These are phyloP conservation scores for Chaetorhynchus papuensis DNA, from an alignment of 2,113 vertebrate species.

Conservation along the genomic window DNA sequence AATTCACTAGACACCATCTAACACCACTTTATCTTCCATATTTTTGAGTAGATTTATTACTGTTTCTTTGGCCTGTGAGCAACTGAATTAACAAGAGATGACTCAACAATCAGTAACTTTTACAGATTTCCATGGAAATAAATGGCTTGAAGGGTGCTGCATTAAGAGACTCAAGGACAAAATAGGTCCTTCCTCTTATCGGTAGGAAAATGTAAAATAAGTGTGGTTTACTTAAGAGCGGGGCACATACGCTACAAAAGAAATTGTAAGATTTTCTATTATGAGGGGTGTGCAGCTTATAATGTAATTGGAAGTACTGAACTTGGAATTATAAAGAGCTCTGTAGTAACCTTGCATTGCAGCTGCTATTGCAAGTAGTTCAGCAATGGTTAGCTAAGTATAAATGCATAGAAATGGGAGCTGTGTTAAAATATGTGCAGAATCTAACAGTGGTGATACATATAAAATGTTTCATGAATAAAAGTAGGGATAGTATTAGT, in stretches of 20 bases:
- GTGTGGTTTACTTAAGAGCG: neutral
- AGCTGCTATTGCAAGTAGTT: neutral
- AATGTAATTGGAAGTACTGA: neutral
- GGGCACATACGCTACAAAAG: neutral
- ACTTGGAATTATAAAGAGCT: neutral
- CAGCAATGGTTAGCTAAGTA: neutral
- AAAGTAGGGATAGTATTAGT: neutral
- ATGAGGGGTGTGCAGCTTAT: neutral
- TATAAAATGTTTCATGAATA: neutral
- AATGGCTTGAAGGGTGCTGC: neutral
- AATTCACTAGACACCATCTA: neutral
- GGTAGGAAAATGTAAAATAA: neutral
- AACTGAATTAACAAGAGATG: constrained; percentile 14
- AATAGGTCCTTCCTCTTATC: neutral
- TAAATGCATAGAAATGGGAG: neutral
- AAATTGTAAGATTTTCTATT: neutral
- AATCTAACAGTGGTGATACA: neutral
- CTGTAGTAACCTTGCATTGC: neutral
- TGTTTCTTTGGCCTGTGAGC: neutral
- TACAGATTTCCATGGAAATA: neutral
- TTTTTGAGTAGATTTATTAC: constrained; percentile 1
- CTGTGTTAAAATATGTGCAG: neutral
- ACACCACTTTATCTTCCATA: neutral
- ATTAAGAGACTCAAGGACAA: neutral
- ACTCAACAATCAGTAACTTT: neutral